Evolutionary conservation across 2,888 invertebrate genomes (phyloP).

Genomic region (Spilosoma lubricipeda): DNA sequence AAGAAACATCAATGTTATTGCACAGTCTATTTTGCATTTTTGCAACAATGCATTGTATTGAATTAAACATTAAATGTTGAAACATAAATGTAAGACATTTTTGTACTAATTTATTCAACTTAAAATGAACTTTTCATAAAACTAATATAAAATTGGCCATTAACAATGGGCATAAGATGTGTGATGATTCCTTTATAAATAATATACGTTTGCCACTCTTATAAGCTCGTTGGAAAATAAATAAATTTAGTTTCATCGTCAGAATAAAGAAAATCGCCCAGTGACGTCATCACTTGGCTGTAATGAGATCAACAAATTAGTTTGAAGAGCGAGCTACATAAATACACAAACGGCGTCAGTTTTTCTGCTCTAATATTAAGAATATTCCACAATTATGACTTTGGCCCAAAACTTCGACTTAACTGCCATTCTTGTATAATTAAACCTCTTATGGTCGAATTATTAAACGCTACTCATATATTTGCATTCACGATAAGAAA

Average conservation of each 20-base stretch:
- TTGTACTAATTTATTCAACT: constrained; percentile 81
- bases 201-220: constrained; percentile 38
- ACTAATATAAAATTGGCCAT: constrained; percentile 58
- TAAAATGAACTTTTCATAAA: constrained; percentile 60
- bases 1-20: constrained; percentile 67
- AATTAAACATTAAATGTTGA: constrained; percentile 49
- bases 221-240: constrained; percentile 39
- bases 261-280: constrained; percentile 35
- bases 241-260: constrained; percentile 33
- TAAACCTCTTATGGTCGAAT: constrained; percentile 24
- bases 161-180: constrained; percentile 54
- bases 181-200: constrained; percentile 63
- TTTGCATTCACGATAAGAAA: not conserved
- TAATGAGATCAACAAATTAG: constrained; percentile 78
- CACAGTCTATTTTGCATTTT: constrained; percentile 66
- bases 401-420: not conserved
- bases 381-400: not conserved
- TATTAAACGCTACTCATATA: not conserved
- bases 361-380: not conserved
- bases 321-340: constrained; percentile 31
- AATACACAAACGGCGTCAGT: not conserved
- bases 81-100: constrained; percentile 58
- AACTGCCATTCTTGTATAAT: constrained; percentile 32
- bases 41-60: constrained; percentile 52
- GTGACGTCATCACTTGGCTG: constrained; percentile 61